phyloP scores from a whole-genome alignment of 2,888 invertebrate species.

The Athripsodes cinereus region DNA sequence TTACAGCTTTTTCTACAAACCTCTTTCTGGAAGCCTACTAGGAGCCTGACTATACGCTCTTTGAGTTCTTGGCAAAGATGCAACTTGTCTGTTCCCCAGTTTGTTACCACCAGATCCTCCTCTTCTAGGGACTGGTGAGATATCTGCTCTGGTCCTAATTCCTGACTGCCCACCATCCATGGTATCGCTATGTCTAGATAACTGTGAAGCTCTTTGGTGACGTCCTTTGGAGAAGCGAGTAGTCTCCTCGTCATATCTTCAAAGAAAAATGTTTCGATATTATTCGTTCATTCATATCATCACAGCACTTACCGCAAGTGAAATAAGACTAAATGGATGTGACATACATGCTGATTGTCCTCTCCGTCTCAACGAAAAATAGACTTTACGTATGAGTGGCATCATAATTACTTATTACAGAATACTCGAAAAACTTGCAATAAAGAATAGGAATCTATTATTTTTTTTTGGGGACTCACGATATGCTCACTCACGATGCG shows the following conservation, averaged over 20 bases:
- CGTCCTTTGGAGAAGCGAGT: constrained; percentile 39
- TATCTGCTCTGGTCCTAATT: not conserved
- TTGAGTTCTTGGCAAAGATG: constrained; percentile 5
- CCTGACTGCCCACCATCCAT: constrained; percentile 5
- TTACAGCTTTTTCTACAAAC: not conserved
- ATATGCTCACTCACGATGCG: no score
- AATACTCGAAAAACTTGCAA: no score
- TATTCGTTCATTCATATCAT: no score
- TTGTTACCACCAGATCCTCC: not conserved
- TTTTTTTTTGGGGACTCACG: no score
- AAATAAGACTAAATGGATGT: no score
- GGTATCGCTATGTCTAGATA: constrained; percentile 25
- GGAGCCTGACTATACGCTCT: constrained; percentile 21
- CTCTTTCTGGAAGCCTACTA: not conserved
- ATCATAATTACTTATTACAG: no score
- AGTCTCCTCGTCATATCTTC: constrained; percentile 45
- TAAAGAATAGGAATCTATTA: no score
- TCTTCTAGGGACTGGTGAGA: not conserved
- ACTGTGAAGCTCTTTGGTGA: constrained; percentile 29
- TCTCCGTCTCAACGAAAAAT: no score
- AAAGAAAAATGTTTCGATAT: no score
- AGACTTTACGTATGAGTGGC: no score
- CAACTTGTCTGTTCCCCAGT: not conserved
- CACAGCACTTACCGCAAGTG: no score
- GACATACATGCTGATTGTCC: no score